A percentile compares a stretch with the other conserved stretches of the same genome.
phyloP scores from a whole-genome alignment of 2,113 vertebrate genomes.

The Daubentonia madagascariensis region DNA sequence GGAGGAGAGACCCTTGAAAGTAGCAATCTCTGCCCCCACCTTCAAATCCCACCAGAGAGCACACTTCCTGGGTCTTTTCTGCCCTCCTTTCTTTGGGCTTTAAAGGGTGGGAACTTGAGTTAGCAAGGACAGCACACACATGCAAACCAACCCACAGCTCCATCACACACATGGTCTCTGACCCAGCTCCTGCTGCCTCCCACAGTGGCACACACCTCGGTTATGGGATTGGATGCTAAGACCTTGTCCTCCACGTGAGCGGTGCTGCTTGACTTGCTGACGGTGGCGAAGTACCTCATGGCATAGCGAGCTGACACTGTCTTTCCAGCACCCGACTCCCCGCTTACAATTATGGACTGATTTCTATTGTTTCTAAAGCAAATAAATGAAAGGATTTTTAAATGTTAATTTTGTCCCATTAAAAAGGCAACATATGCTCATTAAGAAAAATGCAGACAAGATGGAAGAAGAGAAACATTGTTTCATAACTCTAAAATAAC shows the following conservation, averaged over 20 bases:
- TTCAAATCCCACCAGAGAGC: neutral
- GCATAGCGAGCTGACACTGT: conserved; percentile 96
- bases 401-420: neutral
- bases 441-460: neutral
- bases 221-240: conserved; percentile 95
- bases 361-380: conserved; percentile 92
- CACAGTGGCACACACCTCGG: conserved; percentile 85
- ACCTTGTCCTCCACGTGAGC: conserved; percentile 95
- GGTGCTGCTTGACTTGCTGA: conserved; percentile 95
- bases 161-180: fast-evolving
- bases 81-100: neutral
- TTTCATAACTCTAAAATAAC: neutral
- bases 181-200: fast-evolving
- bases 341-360: conserved; percentile 98
- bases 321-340: conserved; percentile 98
- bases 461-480: neutral
- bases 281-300: conserved; percentile 98
- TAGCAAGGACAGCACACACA: neutral
- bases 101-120: neutral
- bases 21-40: neutral
- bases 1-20: neutral
- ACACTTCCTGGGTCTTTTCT: neutral
- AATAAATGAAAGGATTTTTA: neutral
- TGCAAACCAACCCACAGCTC: neutral
- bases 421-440: neutral